Conservation (phyloP, 2,113 vertebrate species). For the Athene noctua region DNA sequence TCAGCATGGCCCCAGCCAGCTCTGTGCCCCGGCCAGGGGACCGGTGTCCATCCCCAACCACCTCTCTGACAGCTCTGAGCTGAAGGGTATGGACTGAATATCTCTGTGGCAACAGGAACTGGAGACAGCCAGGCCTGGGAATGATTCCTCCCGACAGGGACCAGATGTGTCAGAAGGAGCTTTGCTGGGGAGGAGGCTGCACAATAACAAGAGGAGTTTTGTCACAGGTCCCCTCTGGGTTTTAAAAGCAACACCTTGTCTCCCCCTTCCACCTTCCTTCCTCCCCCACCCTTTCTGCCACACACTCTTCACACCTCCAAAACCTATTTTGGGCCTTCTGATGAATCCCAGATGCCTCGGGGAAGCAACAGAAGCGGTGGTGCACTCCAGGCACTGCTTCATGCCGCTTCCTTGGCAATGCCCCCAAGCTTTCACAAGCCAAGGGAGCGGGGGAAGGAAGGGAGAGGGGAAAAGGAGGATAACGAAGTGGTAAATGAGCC, state of each 20-base stretch:
- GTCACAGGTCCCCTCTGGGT: neutral
- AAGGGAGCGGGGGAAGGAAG: slow-evolving; percentile 31
- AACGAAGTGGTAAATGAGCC: slow-evolving; percentile 19
- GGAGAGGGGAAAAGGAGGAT: neutral
- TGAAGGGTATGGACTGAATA: neutral
- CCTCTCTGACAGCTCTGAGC: neutral
- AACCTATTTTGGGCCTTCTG: slow-evolving; percentile 70
- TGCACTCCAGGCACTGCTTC: slow-evolving; percentile 54
- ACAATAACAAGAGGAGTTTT: neutral
- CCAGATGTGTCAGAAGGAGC: slow-evolving; percentile 17
- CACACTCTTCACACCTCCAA: slow-evolving; percentile 59
- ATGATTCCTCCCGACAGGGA: neutral
- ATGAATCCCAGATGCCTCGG: slow-evolving; percentile 70
- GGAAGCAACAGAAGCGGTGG: slow-evolving; percentile 51
- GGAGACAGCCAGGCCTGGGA: neutral
- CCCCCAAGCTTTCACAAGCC: slow-evolving; percentile 44
- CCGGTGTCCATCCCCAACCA: rapidly evolving
- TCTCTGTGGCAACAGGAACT: neutral
- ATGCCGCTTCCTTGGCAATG: slow-evolving; percentile 58
- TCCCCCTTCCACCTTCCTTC: slow-evolving; percentile 36
- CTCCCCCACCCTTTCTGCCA: neutral
- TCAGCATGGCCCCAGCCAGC: too few species aligned
- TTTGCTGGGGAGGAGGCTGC: neutral
- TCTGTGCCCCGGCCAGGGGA: neutral
- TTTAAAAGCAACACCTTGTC: slow-evolving; percentile 45